phyloP scores from a whole-genome alignment of 2,113 vertebrate genomes.

The Herpetotheres cachinnans region DNA sequence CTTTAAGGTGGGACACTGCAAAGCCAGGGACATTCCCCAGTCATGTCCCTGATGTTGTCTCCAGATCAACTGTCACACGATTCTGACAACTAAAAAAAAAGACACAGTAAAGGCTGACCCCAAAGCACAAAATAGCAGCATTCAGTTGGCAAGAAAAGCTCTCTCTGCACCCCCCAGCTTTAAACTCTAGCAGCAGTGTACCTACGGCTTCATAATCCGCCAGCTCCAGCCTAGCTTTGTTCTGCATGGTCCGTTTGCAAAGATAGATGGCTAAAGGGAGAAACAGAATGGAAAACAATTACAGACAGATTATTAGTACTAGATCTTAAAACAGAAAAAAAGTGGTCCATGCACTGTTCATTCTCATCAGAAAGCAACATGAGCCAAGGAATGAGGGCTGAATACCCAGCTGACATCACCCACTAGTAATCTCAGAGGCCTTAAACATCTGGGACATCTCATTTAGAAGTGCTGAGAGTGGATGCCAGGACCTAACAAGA shows the following conservation, averaged over 20 bases:
- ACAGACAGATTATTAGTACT: background rate
- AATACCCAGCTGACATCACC: background rate
- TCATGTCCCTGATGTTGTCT: background rate
- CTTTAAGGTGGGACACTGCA: background rate
- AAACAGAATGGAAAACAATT: constrained; percentile 49
- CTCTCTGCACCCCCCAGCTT: background rate
- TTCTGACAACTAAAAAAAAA: background rate
- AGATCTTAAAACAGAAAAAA: background rate
- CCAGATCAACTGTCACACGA: background rate
- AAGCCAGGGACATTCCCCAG: background rate
- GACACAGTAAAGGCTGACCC: background rate
- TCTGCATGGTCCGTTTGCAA: constrained; percentile 98
- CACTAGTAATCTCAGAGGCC: background rate
- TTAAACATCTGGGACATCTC: background rate
- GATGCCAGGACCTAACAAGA: background rate
- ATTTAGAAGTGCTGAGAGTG: background rate
- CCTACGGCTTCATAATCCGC: constrained; percentile 97
- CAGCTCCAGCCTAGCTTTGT: constrained; percentile 93
- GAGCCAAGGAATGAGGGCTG: background rate
- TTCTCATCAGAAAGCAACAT: background rate
- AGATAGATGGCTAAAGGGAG: constrained; percentile 89
- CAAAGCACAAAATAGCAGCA: background rate
- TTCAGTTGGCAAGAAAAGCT: background rate
- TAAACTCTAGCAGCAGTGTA: constrained; percentile 69
- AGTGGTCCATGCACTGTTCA: background rate